Evolutionary conservation across 1,140 invertebrate species (phyloP), one percentile per base, ranked within the genome.

Genomic region (Drosophila lacertosa): DNA sequence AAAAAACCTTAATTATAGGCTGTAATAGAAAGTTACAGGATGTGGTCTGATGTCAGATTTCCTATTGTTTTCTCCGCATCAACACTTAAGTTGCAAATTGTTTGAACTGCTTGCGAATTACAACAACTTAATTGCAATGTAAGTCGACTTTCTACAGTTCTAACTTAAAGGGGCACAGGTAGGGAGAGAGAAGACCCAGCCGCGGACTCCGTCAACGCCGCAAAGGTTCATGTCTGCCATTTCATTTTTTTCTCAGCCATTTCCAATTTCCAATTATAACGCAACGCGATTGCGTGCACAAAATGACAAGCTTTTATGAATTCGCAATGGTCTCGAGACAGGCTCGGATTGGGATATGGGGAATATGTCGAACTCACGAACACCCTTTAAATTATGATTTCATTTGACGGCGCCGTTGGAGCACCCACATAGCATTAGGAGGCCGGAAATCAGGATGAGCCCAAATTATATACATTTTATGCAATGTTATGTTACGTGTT

Each of bases 191-290:
- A 50, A 6, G 15, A 6, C 26, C 47, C 13, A 10, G 33, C 1
- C 33, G n/a, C 33, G 39, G 39, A 4, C 11, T 18, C 3, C 33
- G 4, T 51, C 32, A 22, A 51, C 22, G 22, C 32, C 24, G 32
- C 32, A 35, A 35, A 51, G 32, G 16, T 37, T 35, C 18, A 18
- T n/a, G 48, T 51, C 32, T 20, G 48, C 32, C 10, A 54, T 39
- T 50, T 18, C 47, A 10, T 33, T 32, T 57, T 57, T 60, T 47
- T 57, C 35, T 86, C 57, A 80, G 81, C 72, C 79, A 86, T 77
- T 84, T 86, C 59, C 80, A 84, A 84, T 84, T 84, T 77, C 77
- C 81, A 84, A 86, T 86, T 84, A 84, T 86, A 86, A 86, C 69
- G 80, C 80, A 80, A 74, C 65, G 51, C 68, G 73, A 77, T 86